A percentile compares a stretch with the other conserved stretches of the same genome.
Evolutionary conservation across 2,797 vertebrate genomes (phyloP).

Genomic region (Toxotes lorentzi): DNA sequence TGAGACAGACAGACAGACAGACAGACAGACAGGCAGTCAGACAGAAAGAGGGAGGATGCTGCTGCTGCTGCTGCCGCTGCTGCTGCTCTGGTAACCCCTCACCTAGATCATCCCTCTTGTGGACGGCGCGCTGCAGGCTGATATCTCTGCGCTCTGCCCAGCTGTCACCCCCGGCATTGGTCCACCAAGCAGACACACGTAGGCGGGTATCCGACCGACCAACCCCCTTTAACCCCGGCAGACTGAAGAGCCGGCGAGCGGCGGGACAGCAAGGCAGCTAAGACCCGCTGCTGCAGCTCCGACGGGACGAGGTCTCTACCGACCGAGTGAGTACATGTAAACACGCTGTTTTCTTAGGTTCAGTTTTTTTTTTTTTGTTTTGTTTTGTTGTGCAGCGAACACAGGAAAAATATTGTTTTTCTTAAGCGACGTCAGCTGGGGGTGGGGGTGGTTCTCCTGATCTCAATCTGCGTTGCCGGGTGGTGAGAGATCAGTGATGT

Average conservation of each 20-base stretch:
- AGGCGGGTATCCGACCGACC: constrained; percentile 68
- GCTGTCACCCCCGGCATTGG: constrained; percentile 82
- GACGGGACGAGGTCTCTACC: constrained; percentile 36
- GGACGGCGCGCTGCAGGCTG: constrained; percentile 54
- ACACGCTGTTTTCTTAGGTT: neutral
- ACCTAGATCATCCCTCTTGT: constrained; percentile 75
- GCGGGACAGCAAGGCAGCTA: constrained; percentile 65
- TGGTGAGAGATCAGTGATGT: constrained; percentile 58
- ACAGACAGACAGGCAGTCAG: neutral
- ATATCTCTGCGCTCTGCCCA: constrained; percentile 68
- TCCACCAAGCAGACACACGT: constrained; percentile 76
- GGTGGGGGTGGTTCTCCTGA: constrained; percentile 37
- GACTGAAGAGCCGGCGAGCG: constrained; percentile 67
- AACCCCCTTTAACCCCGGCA: constrained; percentile 62
- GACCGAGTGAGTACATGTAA: constrained; percentile 39
- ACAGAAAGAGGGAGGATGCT: constrained; percentile 30
- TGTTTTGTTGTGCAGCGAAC: neutral
- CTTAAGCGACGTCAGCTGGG: constrained; percentile 11
- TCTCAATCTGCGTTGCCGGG: constrained; percentile 64
- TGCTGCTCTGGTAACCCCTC: constrained; percentile 68
- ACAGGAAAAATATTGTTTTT: constrained; percentile 40
- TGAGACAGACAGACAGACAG: constrained; percentile 2
- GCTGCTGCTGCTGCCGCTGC: constrained; percentile 45
- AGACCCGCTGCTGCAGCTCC: constrained; percentile 46
- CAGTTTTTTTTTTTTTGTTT: neutral